Base-by-base conservation (phyloP, 2,888 invertebrate species). In the Meiosimyza decipiens region DNA sequence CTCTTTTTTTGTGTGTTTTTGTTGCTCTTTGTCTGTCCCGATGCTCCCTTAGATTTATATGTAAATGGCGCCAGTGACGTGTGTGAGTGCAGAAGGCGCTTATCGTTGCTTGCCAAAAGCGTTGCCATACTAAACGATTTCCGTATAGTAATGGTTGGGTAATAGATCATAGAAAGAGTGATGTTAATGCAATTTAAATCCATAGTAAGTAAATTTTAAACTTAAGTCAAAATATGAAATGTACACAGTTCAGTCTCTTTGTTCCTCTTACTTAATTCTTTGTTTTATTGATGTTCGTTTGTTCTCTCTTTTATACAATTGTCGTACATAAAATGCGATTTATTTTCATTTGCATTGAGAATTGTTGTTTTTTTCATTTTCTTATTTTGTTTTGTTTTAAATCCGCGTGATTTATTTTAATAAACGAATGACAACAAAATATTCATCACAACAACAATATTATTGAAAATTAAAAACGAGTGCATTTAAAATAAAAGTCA, bases 1-100 rank as follows among this genome's bases (percentile, higher is more conserved):
- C 64, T 65, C 40, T n/a, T 54, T 22, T 22, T 22, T 22, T 22
- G 22, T 22, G 22, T 59, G 62, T 40, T 18, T 1, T 9, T 47
- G 62, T n/a, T 28, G 52, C 22, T n/a, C n/a, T n/a, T 54, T 66
- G 66, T 47, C 54, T 54, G 33, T 54, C 9, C 52, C 55, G 55
- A 40, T 66, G 59, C 15, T 28, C 51, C 1, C 71, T 54, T 63
- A 52, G 49, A 49, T 16, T 5, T 1, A 12, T 54, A 6, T 54
- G 16, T 55, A n/a, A 54, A 55, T 71, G 71, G 71, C 64, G 71
- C 71, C 71, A 57, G 63, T 57, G 71, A 71, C 64, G 63, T 71
- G 63, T 55, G 69, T 5, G 22, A 47, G 18, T 15, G n/a, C 60
- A 33, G 40, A 28, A n/a, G 28, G 54, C 54, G 54, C n/a, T 47